phyloP scores from a whole-genome alignment of 1,140 invertebrate species.

The Diprion similis region DNA sequence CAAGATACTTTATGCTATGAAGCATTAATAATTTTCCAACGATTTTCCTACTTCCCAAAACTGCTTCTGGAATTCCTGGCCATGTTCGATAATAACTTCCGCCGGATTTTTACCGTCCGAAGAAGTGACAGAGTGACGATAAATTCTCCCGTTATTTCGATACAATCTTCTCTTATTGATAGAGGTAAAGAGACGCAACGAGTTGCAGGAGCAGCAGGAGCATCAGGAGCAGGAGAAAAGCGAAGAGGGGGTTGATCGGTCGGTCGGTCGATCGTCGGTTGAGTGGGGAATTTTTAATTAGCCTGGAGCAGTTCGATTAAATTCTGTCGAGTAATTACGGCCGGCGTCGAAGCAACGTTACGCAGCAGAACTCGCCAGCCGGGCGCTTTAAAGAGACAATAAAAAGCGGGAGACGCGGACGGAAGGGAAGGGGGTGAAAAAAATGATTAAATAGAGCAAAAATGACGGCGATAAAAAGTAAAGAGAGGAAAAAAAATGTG shows the following conservation, averaged over 20 bases:
- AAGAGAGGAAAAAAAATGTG: neutral
- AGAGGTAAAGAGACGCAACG: slow-evolving; percentile 25
- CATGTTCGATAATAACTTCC: slow-evolving; percentile 9
- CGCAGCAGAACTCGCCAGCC: slow-evolving; percentile 31
- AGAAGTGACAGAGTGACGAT: slow-evolving; percentile 31
- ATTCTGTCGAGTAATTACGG: slow-evolving; percentile 56
- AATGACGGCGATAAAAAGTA: neutral
- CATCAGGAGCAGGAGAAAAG: too few relatives aligned
- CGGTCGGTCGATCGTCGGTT: too few relatives aligned
- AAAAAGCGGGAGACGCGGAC: too few relatives aligned
- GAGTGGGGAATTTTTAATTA: slow-evolving; percentile 54
- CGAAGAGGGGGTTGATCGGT: too few relatives aligned
- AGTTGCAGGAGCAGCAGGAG: neutral
- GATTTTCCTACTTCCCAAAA: too few relatives aligned
- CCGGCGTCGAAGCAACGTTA: slow-evolving; percentile 29
- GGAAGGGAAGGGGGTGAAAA: too few relatives aligned
- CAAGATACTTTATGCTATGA: too few relatives aligned
- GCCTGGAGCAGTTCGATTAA: slow-evolving; percentile 46
- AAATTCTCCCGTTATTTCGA: slow-evolving; percentile 51
- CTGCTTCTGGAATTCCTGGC: too few relatives aligned
- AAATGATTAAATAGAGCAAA: neutral
- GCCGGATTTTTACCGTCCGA: slow-evolving; percentile 23
- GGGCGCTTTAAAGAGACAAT: too few relatives aligned
- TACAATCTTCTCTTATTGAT: slow-evolving; percentile 46
- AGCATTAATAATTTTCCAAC: too few relatives aligned